phyloP scores from a whole-genome alignment of 2,113 vertebrate genomes.

The Parus major region DNA sequence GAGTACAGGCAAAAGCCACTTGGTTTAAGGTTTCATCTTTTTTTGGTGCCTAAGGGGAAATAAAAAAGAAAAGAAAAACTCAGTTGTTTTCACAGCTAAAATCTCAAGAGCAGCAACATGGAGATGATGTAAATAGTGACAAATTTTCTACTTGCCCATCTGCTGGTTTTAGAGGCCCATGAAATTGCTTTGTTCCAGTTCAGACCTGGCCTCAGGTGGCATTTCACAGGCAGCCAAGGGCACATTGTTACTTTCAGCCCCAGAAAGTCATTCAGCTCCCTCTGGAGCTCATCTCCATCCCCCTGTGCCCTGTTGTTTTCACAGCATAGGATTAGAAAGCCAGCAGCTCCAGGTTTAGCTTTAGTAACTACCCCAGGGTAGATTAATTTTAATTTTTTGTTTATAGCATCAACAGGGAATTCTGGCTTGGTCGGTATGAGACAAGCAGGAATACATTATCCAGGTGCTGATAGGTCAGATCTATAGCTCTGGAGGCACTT shows the following conservation, averaged over 20 bases:
- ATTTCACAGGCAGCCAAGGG: neutral
- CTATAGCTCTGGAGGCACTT: neutral
- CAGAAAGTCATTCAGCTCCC: neutral
- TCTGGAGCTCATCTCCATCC: neutral
- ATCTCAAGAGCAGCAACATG: neutral
- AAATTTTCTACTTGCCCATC: neutral
- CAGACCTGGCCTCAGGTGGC: neutral
- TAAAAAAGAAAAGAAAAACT: accelerated
- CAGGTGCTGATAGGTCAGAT: neutral
- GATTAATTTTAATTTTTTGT: neutral
- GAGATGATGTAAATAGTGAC: neutral
- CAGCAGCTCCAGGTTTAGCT: neutral
- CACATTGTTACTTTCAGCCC: neutral
- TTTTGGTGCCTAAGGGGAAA: neutral
- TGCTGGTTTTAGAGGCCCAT: neutral
- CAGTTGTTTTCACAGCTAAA: neutral
- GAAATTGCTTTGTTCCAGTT: neutral
- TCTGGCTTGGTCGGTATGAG: neutral
- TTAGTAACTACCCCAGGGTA: neutral
- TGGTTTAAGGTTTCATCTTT: neutral
- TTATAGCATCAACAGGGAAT: neutral
- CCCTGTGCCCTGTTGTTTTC: neutral
- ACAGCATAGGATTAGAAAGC: neutral
- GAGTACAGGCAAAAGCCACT: neutral
- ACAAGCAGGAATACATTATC: neutral